These are phyloP conservation scores for Spinibarbus caldwelli DNA, from an alignment of 2,797 vertebrate genomes.

Conservation along the genomic window DNA sequence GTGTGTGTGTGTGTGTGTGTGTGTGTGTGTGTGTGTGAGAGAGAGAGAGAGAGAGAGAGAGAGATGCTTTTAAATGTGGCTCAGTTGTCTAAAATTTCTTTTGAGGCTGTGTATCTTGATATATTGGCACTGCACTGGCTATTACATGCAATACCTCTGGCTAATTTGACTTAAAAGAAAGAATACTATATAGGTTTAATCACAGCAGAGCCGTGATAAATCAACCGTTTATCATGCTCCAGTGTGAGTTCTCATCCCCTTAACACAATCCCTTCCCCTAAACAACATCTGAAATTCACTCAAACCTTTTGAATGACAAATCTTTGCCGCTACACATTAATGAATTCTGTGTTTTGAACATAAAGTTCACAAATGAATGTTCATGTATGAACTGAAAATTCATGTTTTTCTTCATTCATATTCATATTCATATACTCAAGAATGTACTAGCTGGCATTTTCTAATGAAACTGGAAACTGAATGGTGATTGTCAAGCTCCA, in stretches of 20 bases:
- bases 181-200: constrained; percentile 20
- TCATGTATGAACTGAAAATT: background rate
- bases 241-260: background rate
- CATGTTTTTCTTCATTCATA: background rate
- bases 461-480: background rate
- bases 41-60: no score
- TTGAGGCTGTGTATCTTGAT: background rate
- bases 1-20: no score
- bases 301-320: background rate
- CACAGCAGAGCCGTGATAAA: constrained; percentile 38
- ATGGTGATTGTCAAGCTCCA: background rate
- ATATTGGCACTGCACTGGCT: constrained; percentile 24
- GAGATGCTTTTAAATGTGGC: background rate
- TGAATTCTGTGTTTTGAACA: background rate
- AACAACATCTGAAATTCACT: background rate
- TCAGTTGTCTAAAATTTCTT: background rate
- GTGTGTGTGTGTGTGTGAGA: no score
- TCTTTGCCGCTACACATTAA: background rate
- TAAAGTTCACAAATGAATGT: background rate
- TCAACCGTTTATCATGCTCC: constrained; percentile 20
- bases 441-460: background rate
- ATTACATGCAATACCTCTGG: constrained; percentile 40
- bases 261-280: background rate
- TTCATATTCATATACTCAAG: background rate
- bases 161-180: constrained; percentile 10